A percentile compares a stretch with the other conserved stretches of the same genome.
Conservation (phyloP, 1,140 invertebrate genomes). For the Amyelois transitella region DNA sequence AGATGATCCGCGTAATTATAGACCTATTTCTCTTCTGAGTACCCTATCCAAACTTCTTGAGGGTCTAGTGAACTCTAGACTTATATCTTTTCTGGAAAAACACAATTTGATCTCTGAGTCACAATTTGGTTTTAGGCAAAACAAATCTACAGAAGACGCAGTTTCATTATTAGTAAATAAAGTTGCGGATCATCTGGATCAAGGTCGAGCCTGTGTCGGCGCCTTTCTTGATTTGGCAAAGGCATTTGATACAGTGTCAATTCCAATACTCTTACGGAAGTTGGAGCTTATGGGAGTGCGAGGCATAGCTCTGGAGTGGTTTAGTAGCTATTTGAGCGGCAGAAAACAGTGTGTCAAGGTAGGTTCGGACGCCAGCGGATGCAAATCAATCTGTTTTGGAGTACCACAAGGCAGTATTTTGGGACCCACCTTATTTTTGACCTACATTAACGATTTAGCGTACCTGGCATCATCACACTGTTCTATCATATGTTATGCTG, state of each 20-base stretch:
- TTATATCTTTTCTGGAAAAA: not conserved
- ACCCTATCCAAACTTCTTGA: constrained; percentile 6
- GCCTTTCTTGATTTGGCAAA: not conserved
- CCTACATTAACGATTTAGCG: not conserved
- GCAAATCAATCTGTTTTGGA: not conserved
- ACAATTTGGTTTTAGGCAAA: not conserved
- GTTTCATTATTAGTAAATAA: too few species aligned
- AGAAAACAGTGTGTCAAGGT: not conserved
- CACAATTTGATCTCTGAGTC: not conserved
- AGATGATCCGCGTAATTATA: constrained; percentile 3
- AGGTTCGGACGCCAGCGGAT: not conserved
- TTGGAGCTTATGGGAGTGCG: not conserved
- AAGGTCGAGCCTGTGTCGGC: not conserved
- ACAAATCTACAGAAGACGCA: not conserved
- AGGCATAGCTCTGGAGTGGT: not conserved
- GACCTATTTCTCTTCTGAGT: constrained; percentile 9
- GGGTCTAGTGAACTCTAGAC: constrained; percentile 3
- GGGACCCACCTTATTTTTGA: constrained; percentile 6
- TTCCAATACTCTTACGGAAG: not conserved
- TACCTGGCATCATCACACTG: not conserved
- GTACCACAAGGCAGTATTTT: constrained; percentile 12
- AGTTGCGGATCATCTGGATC: not conserved
- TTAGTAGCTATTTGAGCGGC: not conserved
- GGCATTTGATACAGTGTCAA: constrained; percentile 1
- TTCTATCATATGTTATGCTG: not conserved